Conservation (phyloP, 2,113 vertebrate species). For the Andinoacara biseriatus region DNA sequence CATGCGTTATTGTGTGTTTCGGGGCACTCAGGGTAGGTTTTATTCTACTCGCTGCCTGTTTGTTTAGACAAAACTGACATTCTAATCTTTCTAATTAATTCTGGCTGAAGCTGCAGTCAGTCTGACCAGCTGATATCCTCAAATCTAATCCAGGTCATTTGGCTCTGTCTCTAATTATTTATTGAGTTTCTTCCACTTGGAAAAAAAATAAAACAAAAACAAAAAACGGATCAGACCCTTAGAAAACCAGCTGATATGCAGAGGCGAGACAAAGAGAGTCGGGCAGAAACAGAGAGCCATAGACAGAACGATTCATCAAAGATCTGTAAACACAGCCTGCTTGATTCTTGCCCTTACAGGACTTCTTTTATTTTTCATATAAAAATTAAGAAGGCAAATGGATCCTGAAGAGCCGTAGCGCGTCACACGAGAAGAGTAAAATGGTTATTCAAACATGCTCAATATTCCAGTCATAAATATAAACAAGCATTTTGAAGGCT, state of each 20-base stretch:
- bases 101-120: slow-evolving; percentile 40
- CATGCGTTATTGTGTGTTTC: slow-evolving; percentile 12
- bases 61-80: slow-evolving; percentile 59
- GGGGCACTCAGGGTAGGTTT: slow-evolving; percentile 10
- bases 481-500: slow-evolving; percentile 30
- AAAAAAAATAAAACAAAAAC: background rate
- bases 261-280: slow-evolving; percentile 36
- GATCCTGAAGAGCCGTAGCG: slow-evolving; percentile 1
- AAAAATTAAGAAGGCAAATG: slow-evolving; percentile 16
- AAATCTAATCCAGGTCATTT: slow-evolving; percentile 69
- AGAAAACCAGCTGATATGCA: slow-evolving; percentile 54
- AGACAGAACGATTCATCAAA: slow-evolving; percentile 41
- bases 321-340: slow-evolving; percentile 42
- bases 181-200: slow-evolving; percentile 55
- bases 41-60: slow-evolving; percentile 9
- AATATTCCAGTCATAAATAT: slow-evolving; percentile 17
- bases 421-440: slow-evolving; percentile 8
- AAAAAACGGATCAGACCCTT: slow-evolving; percentile 23
- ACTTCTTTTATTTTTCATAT: slow-evolving; percentile 24
- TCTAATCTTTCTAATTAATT: slow-evolving; percentile 73
- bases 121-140: slow-evolving; percentile 63
- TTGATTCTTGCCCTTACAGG: slow-evolving; percentile 35
- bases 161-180: slow-evolving; percentile 68
- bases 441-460: slow-evolving; percentile 9
- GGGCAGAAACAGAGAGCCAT: slow-evolving; percentile 8